Conservation (phyloP, 2,113 vertebrate genomes). For the Aspiorhynchus laticeps region DNA sequence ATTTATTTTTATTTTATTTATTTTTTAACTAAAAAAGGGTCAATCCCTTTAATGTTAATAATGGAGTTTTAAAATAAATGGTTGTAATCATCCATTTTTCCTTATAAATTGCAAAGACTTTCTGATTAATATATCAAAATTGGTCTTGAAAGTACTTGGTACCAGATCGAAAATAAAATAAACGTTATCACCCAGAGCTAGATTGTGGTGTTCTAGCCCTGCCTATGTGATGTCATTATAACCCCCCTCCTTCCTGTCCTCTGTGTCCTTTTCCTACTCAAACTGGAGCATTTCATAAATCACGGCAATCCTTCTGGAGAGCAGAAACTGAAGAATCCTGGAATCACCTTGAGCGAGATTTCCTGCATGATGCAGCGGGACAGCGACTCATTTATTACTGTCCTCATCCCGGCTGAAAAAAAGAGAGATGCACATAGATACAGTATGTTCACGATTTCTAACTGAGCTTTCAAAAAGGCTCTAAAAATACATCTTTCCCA, state of each 20-base stretch:
- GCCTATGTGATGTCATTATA: constrained; percentile 30
- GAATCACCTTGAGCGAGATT: constrained; percentile 57
- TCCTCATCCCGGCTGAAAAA: neutral
- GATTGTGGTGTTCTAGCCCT: neutral
- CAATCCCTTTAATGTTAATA: too few relatives aligned
- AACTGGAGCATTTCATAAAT: constrained; percentile 54
- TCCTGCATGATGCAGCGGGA: constrained; percentile 25
- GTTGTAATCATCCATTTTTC: neutral
- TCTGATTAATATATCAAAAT: neutral
- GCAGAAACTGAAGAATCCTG: constrained; percentile 17
- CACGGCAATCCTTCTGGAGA: constrained; percentile 40
- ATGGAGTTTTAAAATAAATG: too few relatives aligned
- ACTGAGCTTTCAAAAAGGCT: constrained; percentile 38
- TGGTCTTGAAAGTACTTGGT: neutral
- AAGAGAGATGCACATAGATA: neutral
- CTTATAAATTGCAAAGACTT: neutral
- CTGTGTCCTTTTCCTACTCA: constrained; percentile 41
- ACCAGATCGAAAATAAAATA: neutral
- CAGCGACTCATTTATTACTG: constrained; percentile 30
- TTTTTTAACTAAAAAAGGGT: too few relatives aligned
- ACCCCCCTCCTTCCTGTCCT: constrained; percentile 20
- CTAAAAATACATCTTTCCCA: constrained; percentile 80
- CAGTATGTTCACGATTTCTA: constrained; percentile 38
- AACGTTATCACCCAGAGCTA: neutral
- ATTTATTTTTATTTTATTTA: too few relatives aligned